These are phyloP conservation scores for Sandelia bainsii DNA, from an alignment of 2,797 vertebrate species.

Conservation along the genomic window DNA sequence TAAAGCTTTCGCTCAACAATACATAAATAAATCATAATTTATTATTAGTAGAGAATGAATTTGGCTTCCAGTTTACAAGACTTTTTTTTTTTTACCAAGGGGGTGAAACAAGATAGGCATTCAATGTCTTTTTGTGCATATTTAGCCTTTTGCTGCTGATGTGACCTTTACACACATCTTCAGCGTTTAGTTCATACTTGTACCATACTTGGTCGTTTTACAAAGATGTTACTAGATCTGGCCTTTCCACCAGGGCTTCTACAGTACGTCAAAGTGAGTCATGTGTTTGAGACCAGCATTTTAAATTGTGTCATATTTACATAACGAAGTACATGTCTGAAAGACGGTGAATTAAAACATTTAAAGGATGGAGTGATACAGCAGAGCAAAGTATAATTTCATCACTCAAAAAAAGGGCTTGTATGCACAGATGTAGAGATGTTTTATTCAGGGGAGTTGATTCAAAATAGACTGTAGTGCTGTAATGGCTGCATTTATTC, in stretches of 20 bases:
- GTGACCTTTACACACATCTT: neutral
- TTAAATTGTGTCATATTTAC: constrained; percentile 4
- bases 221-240: neutral
- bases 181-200: neutral
- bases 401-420: neutral
- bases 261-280: too few relatives aligned
- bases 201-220: neutral
- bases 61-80: too few relatives aligned
- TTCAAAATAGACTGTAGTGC: neutral
- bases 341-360: neutral
- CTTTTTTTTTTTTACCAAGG: too few relatives aligned
- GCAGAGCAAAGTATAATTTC: neutral
- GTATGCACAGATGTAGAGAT: neutral
- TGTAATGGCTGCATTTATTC: constrained; percentile 28
- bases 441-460: neutral
- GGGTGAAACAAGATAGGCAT: too few relatives aligned
- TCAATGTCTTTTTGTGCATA: neutral
- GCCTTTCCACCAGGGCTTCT: too few relatives aligned
- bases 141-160: neutral
- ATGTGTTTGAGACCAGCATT: neutral
- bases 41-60: neutral
- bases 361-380: neutral
- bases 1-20: too few relatives aligned
- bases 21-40: too few relatives aligned
- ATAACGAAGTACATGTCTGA: neutral